phyloP scores from a whole-genome alignment of 1,140 invertebrate genomes.

The Drosophila melanica region DNA sequence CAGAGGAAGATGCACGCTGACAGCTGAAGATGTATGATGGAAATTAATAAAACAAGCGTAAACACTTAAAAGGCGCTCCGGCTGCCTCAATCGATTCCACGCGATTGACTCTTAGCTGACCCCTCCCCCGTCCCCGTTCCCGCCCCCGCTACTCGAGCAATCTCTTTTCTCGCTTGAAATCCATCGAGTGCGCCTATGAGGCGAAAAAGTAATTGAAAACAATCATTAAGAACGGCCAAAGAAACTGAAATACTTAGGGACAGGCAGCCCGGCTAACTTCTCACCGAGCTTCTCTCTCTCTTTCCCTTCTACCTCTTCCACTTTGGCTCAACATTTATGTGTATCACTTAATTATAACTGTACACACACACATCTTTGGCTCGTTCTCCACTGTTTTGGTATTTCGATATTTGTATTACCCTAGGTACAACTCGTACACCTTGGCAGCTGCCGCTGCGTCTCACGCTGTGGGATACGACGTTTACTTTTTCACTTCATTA shows the following conservation, averaged over 20 bases:
- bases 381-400: not conserved
- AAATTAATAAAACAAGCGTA: constrained; percentile 80
- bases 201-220: constrained; percentile 73
- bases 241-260: constrained; percentile 16
- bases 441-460: constrained; percentile 8
- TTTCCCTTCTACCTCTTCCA: constrained; percentile 1
- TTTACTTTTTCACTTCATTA: constrained; percentile 76
- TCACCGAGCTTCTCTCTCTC: not conserved
- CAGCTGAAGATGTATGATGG: constrained; percentile 73
- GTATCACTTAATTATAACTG: constrained; percentile 80
- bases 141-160: constrained; percentile 19
- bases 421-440: not conserved
- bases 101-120: constrained; percentile 37
- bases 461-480: constrained; percentile 9
- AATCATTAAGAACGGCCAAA: constrained; percentile 71
- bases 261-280: not conserved
- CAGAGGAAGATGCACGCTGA: constrained; percentile 44
- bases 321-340: constrained; percentile 46
- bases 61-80: constrained; percentile 69
- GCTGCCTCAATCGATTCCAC: constrained; percentile 61
- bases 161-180: too few relatives aligned
- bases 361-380: constrained; percentile 51
- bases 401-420: constrained; percentile 10
- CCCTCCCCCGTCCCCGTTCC: not conserved
- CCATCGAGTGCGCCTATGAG: constrained; percentile 14